Conservation (phyloP, 2,797 vertebrate species). For the Amazonetta brasiliensis region DNA sequence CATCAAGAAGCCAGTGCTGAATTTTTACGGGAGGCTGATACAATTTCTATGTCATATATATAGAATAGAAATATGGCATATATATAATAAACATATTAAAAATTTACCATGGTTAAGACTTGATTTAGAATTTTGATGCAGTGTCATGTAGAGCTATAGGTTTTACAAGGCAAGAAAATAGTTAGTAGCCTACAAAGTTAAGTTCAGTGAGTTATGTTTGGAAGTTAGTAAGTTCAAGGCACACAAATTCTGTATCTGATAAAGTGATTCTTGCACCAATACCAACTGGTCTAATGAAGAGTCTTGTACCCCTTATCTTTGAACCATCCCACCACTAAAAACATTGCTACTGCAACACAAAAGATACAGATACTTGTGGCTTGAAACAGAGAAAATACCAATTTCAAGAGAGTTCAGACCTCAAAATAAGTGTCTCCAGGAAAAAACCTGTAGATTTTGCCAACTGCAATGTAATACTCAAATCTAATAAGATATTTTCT, state of each 20-base stretch:
- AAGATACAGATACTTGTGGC: neutral
- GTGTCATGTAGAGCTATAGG: neutral
- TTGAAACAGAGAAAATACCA: neutral
- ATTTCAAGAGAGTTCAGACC: neutral
- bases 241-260: neutral
- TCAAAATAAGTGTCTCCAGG: neutral
- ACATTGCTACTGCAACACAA: neutral
- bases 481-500: neutral
- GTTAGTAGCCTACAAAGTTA: neutral
- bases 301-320: accelerated
- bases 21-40: neutral
- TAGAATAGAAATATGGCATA: too few relatives aligned
- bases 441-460: neutral
- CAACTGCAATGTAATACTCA: neutral
- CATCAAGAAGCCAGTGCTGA: neutral
- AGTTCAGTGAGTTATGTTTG: neutral
- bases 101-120: neutral
- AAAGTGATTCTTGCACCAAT: neutral
- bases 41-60: neutral
- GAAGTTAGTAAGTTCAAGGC: neutral
- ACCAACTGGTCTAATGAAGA: accelerated
- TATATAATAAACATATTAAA: neutral
- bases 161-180: neutral
- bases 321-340: neutral
- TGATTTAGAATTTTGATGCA: neutral